Base-by-base conservation (phyloP, 2,888 invertebrate genomes). In the Patella ulyssiponensis region DNA sequence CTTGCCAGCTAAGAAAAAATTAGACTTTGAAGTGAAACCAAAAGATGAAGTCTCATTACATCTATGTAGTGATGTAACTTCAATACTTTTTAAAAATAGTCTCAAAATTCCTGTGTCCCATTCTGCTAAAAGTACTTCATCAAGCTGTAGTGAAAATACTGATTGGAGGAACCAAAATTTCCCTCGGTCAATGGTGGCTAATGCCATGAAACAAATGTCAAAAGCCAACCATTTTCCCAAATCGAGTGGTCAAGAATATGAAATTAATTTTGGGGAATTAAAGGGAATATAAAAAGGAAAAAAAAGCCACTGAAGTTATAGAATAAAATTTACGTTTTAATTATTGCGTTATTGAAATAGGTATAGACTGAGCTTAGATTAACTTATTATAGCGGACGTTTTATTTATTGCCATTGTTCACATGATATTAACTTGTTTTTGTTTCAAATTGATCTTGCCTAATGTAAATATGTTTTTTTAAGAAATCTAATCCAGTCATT, bases 1-100 rank as follows among this genome's bases (percentile, higher is more conserved):
- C 80, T 85, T 90, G 7, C 87, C 86, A 74, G 86, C 84, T 23
- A 89, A 88, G 81, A 87, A 88, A 77, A 88, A 89, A 75, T 89
- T 86, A 77, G 83, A 83, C 5, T 79, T 81, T 44, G 88, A 88
- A 3, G 78, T 82, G 2, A 84, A 81, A 71, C 88, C 87, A 7
- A 83, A 82, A 73, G 81, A 84, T 70, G 90, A 90, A 76, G 86
- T 85, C 0, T 86, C 86, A 0, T 78, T 90, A 11, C 90, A 90
- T 80, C 74, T 89, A 23, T 87, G 86, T 75, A 82, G 87, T 80
- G 88, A 89, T 76, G 80, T 87, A 75, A 82, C 80, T n/a, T 89
- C 89, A 20, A 80, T 84, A 70, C 77, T 89, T 79, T 86, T 88
- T 69, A 81, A 86, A 74, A 84, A 85, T 78, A 86, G 86, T 80